Base-by-base conservation (phyloP, 2,113 vertebrate genomes). In the Coreoperca whiteheadi region DNA sequence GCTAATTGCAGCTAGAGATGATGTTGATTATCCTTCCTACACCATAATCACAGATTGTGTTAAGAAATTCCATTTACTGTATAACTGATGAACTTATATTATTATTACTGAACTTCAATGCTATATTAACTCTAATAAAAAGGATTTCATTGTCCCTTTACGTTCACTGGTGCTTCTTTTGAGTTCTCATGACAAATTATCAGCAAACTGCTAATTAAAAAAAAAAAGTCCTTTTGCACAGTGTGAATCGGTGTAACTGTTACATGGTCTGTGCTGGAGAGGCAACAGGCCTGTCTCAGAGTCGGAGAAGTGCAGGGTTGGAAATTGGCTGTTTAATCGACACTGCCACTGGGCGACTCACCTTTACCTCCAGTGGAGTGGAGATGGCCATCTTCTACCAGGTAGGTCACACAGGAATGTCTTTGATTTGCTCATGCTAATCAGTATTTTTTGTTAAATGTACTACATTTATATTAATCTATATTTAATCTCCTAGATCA, bases 241-340 rank as follows among this genome's bases (percentile, higher is more conserved):
- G 98, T 88, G 96, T 97, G 88, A 99, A 97, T 93, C 96, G 97
- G 72, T 96, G 96, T 91, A 97, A 96, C 94, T 98, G 97, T 95
- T 99, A 97, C 90, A 97, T 99, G 97, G 97, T 99, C 77, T 98
- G 98, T 88, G 98, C 98, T 14, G 97, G 97, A 77, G 98, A 98
- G 88, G 96, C 95, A 84, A 96, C 96, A 78, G 96, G 96, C 74
- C 95, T 97, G 1, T 96, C 97, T 23, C 96, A 97, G 92, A 97
- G 97, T 61, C 97, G 97, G 18, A 97, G 96, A 88, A 97, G 96
- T 81, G 93, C 94, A 2, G 96, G 96, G 0, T 81, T 99, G 88
- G 97, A 98, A 93, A 99, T 99, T 28, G 97, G 97, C 77, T 99
- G 98, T 76, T 94, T 97, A 87, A 94, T 98, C 53, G 97, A 99